A percentile compares a stretch with the other conserved stretches of the same genome.
Evolutionary conservation across 2,888 invertebrate species (phyloP).

Genomic region (Cerceris ruficornis): DNA sequence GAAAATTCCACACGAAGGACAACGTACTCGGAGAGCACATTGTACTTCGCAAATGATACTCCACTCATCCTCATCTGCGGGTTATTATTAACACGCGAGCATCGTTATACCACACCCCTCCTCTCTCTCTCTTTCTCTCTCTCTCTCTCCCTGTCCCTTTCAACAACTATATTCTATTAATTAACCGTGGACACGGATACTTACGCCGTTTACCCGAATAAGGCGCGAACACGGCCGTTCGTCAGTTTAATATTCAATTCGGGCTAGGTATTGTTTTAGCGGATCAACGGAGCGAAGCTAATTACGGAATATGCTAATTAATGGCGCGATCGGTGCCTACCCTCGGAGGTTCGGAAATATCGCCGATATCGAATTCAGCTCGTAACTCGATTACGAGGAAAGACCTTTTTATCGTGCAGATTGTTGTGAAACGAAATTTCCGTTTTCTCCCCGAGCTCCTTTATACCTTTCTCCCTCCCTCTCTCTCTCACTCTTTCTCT

Average conservation of each 20-base stretch:
- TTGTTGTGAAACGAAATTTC: constrained; percentile 11
- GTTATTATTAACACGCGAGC: constrained; percentile 24
- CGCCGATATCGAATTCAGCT: constrained; percentile 5
- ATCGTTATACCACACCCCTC: constrained; percentile 15
- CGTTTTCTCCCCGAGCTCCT: neutral
- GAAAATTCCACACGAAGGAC: constrained; percentile 35
- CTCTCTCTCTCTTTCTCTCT: neutral
- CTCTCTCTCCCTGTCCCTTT: too few species aligned
- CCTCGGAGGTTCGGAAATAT: constrained; percentile 15
- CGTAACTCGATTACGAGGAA: constrained; percentile 28
- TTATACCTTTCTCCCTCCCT: neutral
- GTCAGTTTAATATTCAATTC: constrained; percentile 2
- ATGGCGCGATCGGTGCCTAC: constrained; percentile 5
- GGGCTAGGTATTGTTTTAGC: neutral
- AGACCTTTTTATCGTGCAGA: constrained; percentile 18
- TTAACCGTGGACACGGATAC: constrained; percentile 31
- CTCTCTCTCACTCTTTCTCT: neutral
- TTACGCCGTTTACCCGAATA: neutral
- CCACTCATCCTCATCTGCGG: neutral
- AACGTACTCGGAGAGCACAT: constrained; percentile 6
- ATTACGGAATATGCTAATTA: constrained; percentile 21
- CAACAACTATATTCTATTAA: constrained; percentile 31
- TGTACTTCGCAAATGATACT: constrained; percentile 28
- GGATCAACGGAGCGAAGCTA: neutral
- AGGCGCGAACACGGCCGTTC: constrained; percentile 23